Conservation (phyloP, 23 tunicate species). For the Trididemnum miniatum region DNA sequence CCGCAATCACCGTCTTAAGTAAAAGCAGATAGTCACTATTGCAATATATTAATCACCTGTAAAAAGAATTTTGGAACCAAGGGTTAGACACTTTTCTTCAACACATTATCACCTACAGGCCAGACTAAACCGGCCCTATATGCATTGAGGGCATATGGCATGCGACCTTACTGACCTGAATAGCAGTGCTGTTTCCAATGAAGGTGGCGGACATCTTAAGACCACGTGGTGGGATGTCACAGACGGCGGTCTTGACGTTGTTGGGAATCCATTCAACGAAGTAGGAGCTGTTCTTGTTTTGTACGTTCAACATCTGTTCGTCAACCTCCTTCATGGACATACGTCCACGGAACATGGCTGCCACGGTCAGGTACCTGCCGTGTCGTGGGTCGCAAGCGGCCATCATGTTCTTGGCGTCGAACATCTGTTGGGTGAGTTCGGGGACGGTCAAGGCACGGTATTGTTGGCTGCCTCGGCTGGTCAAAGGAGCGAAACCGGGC, state of each 20-base stretch:
- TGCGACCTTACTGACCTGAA: slow-evolving; percentile 63
- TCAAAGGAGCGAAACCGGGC: slow-evolving; percentile 96
- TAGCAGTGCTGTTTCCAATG: slow-evolving; percentile 94
- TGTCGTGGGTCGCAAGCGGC: slow-evolving; percentile 97
- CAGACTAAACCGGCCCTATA: too few relatives aligned
- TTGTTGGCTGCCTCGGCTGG: slow-evolving; percentile 94
- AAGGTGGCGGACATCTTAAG: slow-evolving; percentile 93
- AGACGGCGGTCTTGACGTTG: slow-evolving; percentile 97
- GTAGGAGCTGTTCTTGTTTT: slow-evolving; percentile 95
- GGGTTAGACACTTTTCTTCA: too few relatives aligned
- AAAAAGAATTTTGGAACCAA: too few relatives aligned
- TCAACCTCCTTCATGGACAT: slow-evolving; percentile 98
- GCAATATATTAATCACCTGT: too few relatives aligned
- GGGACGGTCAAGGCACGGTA: slow-evolving; percentile 98
- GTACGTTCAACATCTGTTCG: slow-evolving; percentile 93
- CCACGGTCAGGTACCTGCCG: slow-evolving; percentile 92
- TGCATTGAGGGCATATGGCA: too few relatives aligned
- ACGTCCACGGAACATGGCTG: slow-evolving; percentile 97
- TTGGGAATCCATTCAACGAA: slow-evolving; percentile 97
- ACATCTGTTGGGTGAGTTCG: slow-evolving; percentile 98
- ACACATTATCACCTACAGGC: too few relatives aligned
- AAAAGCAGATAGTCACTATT: too few relatives aligned
- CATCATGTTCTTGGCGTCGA: slow-evolving; percentile 98
- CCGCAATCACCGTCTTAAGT: too few relatives aligned
- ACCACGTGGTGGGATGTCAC: slow-evolving; percentile 95